Evolutionary conservation across 2,797 vertebrate genomes (phyloP).

Genomic region (Galaxias olidus): DNA sequence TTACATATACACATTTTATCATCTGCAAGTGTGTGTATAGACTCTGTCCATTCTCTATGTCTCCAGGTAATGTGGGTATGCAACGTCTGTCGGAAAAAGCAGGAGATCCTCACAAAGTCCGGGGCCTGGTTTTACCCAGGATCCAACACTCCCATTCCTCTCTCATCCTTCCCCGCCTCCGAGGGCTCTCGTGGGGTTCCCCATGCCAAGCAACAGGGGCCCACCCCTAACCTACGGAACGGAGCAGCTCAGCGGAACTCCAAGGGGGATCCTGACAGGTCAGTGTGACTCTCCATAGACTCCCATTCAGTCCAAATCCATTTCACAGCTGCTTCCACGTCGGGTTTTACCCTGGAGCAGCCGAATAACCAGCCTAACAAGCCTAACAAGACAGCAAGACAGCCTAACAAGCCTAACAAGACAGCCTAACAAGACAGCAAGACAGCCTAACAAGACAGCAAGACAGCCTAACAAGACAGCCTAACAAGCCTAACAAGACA

Average conservation of each 20-base stretch:
- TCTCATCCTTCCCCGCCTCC: neutral
- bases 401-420: too few species aligned
- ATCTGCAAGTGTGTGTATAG: neutral
- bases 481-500: too few species aligned
- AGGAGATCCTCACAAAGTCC: conserved; percentile 94
- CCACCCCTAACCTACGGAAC: conserved; percentile 73
- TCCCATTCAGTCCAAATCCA: too few species aligned
- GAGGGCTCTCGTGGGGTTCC: conserved; percentile 5
- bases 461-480: too few species aligned
- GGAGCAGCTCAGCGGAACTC: conserved; percentile 64
- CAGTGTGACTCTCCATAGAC: neutral
- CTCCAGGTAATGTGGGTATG: conserved; percentile 94
- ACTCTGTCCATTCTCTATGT: neutral
- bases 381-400: too few species aligned
- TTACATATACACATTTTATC: too few species aligned
- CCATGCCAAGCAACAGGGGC: conserved; percentile 22
- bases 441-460: too few species aligned
- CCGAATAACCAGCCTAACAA: too few species aligned
- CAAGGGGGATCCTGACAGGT: neutral
- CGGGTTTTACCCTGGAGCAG: too few species aligned
- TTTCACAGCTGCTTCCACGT: too few species aligned
- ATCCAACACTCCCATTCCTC: neutral
- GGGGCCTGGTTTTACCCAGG: conserved; percentile 85
- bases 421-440: too few species aligned
- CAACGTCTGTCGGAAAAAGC: conserved; percentile 96